Conservation (phyloP, 2,113 vertebrate species). For the Saiga tatarica region DNA sequence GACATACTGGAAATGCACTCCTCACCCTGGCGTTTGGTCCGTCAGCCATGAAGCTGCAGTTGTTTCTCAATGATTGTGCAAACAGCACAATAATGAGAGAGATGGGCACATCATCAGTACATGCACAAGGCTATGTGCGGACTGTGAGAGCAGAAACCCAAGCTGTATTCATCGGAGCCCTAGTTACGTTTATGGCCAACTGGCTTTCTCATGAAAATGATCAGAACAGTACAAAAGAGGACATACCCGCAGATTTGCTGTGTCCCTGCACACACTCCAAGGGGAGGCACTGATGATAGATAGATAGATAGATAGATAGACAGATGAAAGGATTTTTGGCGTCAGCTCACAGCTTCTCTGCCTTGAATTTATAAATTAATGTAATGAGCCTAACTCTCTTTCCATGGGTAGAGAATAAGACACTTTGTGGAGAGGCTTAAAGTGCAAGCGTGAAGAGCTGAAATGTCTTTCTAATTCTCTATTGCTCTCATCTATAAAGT, state of each 20-base stretch:
- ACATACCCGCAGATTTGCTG: not conserved
- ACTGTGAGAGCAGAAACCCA: not conserved
- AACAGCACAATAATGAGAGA: not conserved
- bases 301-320: not conserved
- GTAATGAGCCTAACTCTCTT: not conserved
- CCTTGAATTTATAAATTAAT: conserved; percentile 14
- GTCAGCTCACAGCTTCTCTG: not conserved
- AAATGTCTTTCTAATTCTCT: not conserved
- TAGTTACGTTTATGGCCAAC: conserved; percentile 17
- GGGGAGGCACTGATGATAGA: not conserved
- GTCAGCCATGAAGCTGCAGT: not conserved
- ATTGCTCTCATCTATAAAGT: not conserved
- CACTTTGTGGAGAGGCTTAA: not conserved
- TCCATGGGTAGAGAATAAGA: not conserved
- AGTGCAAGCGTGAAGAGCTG: not conserved
- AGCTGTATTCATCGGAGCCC: not conserved
- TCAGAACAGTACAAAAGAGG: conserved; percentile 6
- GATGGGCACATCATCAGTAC: not conserved
- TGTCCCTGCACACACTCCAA: not conserved
- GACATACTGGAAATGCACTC: not conserved
- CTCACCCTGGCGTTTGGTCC: not conserved
- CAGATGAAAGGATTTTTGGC: not conserved
- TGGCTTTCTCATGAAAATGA: conserved; percentile 50
- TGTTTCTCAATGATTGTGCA: conserved; percentile 28
- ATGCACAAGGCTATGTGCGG: conserved; percentile 15